These are phyloP conservation scores for Anableps anableps DNA, from an alignment of 2,797 vertebrate species.

Conservation along the genomic window DNA sequence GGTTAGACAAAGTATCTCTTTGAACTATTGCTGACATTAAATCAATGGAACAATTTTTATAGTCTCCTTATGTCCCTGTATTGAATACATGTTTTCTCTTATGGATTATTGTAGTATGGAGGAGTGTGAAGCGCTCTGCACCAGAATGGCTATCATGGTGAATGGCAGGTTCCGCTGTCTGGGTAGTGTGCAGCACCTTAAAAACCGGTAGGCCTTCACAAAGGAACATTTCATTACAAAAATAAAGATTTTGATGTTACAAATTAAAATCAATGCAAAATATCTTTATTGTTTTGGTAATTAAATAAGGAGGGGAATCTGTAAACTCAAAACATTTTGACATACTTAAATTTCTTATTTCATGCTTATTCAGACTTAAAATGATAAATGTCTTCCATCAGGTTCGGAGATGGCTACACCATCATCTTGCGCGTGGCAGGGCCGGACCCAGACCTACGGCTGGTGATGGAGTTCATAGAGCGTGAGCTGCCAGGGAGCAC, in stretches of 20 bases:
- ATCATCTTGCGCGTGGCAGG: conserved; percentile 94
- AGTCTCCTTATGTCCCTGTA: no score
- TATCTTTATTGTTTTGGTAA: neutral
- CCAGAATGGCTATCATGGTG: conserved; percentile 98
- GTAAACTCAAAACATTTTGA: neutral
- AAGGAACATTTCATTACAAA: neutral
- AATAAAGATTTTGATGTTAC: no score
- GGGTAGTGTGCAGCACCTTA: conserved; percentile 96
- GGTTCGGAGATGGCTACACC: conserved; percentile 97
- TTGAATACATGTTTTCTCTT: conserved; percentile 1
- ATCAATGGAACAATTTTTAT: neutral
- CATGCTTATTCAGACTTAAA: neutral
- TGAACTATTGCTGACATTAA: no score
- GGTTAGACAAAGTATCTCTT: conserved; percentile 68
- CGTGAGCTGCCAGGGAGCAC: conserved; percentile 91
- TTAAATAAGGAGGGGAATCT: neutral
- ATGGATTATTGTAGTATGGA: conserved; percentile 87
- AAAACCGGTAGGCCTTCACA: conserved; percentile 86
- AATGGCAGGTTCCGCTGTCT: conserved; percentile 96
- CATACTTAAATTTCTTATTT: neutral
- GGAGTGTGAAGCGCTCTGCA: conserved; percentile 97
- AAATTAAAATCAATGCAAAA: no score
- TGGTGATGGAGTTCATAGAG: conserved; percentile 92
- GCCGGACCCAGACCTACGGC: conserved; percentile 88
- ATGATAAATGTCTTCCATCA: conserved; percentile 46